phyloP scores from a whole-genome alignment of 1,140 invertebrate species.

The Drosophila albomicans region DNA sequence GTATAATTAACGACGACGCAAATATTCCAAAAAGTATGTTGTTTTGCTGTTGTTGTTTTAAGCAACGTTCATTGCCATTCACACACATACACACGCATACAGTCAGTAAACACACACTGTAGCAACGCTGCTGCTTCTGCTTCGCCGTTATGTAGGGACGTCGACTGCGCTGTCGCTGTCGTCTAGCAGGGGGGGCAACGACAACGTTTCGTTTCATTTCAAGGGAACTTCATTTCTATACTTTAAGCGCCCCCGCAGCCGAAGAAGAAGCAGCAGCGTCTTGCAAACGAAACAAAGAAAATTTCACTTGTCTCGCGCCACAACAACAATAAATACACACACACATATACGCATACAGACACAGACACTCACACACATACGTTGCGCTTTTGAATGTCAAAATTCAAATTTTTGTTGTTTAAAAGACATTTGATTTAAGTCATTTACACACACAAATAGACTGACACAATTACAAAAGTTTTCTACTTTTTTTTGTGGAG shows the following conservation, averaged over 20 bases:
- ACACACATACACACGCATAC: conserved; percentile 18
- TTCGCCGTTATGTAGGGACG: conserved; percentile 43
- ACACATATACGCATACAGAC: conserved; percentile 4
- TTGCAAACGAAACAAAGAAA: conserved; percentile 69
- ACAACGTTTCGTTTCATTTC: conserved; percentile 65
- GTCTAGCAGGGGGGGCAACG: conserved; percentile 12
- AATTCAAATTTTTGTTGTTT: conserved; percentile 44
- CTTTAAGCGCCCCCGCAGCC: conserved; percentile 62
- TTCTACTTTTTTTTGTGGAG: conserved; percentile 44
- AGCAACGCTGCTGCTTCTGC: conserved; percentile 26
- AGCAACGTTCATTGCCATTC: conserved; percentile 72
- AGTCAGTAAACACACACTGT: conserved; percentile 37
- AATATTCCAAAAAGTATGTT: conserved; percentile 69
- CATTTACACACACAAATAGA: conserved; percentile 52
- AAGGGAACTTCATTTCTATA: conserved; percentile 76
- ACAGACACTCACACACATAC: conserved; percentile 8
- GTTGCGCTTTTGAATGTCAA: conserved; percentile 49
- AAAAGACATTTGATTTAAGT: conserved; percentile 71
- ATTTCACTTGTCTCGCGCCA: conserved; percentile 71
- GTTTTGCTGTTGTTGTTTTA: conserved; percentile 53
- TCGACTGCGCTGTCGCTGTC: conserved; percentile 3
- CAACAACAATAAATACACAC: conserved; percentile 38
- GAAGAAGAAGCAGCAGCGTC: conserved; percentile 22
- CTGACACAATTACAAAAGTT: conserved; percentile 72
- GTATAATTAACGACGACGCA: conserved; percentile 53